A percentile compares a stretch with the other conserved stretches of the same genome.
These are phyloP conservation scores for Datnioides undecimradiatus DNA, from an alignment of 2,113 vertebrate species.

Conservation along the genomic window DNA sequence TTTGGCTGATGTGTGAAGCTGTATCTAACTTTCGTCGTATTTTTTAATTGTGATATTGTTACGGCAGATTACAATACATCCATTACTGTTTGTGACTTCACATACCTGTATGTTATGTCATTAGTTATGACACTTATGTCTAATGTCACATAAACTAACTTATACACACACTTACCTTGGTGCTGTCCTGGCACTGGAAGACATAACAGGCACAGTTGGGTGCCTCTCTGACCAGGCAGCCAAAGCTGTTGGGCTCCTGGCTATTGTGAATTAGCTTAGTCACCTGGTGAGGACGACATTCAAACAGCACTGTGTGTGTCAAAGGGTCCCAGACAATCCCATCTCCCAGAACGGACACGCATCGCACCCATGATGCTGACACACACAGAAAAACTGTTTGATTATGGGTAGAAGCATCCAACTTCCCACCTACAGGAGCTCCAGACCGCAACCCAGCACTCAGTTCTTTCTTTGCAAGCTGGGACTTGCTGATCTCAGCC, in stretches of 20 bases:
- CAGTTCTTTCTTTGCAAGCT: constrained; percentile 61
- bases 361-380: constrained; percentile 84
- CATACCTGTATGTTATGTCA: background rate
- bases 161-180: constrained; percentile 84
- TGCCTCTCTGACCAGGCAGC: constrained; percentile 88
- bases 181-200: constrained; percentile 91
- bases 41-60: background rate
- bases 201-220: constrained; percentile 89
- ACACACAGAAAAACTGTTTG: constrained; percentile 84
- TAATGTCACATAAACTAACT: background rate
- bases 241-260: constrained; percentile 92
- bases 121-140: background rate
- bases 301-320: constrained; percentile 88
- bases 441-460: background rate
- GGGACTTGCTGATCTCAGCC: constrained; percentile 87
- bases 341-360: constrained; percentile 82
- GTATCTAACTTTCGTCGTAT: background rate
- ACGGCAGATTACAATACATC: background rate
- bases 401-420: constrained; percentile 25
- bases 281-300: constrained; percentile 89
- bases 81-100: background rate
- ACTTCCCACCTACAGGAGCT: background rate
- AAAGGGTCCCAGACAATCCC: constrained; percentile 89
- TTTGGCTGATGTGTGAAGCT: background rate
- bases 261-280: constrained; percentile 96